Evolutionary conservation across 2,113 vertebrate genomes (phyloP), one percentile per base, ranked within the genome.

Genomic region (Pagrus major): DNA sequence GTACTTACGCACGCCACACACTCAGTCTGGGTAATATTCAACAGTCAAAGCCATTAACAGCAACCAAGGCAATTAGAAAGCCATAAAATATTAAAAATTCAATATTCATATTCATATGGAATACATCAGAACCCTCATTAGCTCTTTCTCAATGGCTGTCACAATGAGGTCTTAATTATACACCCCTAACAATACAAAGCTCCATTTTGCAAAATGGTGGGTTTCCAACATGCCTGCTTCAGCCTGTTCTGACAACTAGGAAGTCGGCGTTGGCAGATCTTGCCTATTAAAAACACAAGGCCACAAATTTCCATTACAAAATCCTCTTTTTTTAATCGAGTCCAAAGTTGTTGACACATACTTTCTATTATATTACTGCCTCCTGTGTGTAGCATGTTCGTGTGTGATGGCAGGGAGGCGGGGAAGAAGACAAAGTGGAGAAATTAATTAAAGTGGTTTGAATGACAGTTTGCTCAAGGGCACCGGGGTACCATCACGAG

Each of bases 381-480:
- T 78, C 78, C 42, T 73, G 78, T 72, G 59, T 56, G 81, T 31
- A 85, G 88, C 52, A 84, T 55, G 69, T 90, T 66, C 20, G 8
- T 60, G 86, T 60, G 81, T 71, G 79, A 90, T 41, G 84, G 76
- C 60, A 73, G 71, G 78, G 69, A 86, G 72, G 76, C 27, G 59
- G 81, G 56, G 44, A 83, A 37, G 59, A 65, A 42, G 71, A 79
- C 56, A 88, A 78, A 72, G 80, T 86, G 82, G 71, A 68, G 83
- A 85, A 88, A 92, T 93, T 95, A 96, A 94, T 94, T 91, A 94
- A 94, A 92, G 88, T 94, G 93, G 61, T 71, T 88, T 93, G 94
- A 96, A 94, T 89, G 93, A 95, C 94, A 95, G 92, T 46, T 76
- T 51, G 91, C 94, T 94, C 94, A 94, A 94, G 90, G 94, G 94